phyloP scores from a whole-genome alignment of 2,888 invertebrate genomes.

The Acronicta alni region DNA sequence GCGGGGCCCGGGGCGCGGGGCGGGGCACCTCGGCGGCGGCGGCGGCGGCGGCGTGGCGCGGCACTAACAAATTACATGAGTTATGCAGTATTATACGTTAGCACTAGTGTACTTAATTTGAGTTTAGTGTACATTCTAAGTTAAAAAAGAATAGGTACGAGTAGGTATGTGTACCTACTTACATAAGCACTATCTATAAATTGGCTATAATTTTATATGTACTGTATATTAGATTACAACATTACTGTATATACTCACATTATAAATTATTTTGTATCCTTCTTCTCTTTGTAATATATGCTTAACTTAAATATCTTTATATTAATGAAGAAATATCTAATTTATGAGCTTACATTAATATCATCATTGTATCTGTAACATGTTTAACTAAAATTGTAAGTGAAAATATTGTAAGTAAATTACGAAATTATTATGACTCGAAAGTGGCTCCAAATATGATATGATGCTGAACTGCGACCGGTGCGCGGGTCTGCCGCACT shows the following conservation, averaged over 20 bases:
- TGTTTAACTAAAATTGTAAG: conserved; percentile 24
- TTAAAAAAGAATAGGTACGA: conserved; percentile 1
- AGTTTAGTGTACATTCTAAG: conserved; percentile 23
- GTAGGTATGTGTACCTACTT: no score
- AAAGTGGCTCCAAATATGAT: no score
- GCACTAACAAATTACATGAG: neutral
- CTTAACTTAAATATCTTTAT: conserved; percentile 5
- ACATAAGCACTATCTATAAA: no score
- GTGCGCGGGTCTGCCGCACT: no score
- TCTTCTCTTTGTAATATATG: conserved; percentile 10
- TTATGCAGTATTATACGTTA: conserved; percentile 28
- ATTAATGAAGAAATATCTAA: conserved; percentile 43
- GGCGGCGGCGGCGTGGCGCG: no score
- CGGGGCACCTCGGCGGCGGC: no score
- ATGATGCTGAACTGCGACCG: no score
- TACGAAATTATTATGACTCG: no score
- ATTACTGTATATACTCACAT: conserved; percentile 32
- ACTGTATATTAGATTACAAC: neutral
- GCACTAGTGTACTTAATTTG: conserved; percentile 6
- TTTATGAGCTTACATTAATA: conserved; percentile 57
- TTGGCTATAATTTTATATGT: no score
- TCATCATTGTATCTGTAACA: conserved; percentile 53
- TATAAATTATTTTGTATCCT: conserved; percentile 38
- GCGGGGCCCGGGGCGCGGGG: no score
- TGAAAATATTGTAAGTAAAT: neutral